Conservation (phyloP, 2,888 invertebrate genomes). For the Pristionchus fissidentatus region DNA sequence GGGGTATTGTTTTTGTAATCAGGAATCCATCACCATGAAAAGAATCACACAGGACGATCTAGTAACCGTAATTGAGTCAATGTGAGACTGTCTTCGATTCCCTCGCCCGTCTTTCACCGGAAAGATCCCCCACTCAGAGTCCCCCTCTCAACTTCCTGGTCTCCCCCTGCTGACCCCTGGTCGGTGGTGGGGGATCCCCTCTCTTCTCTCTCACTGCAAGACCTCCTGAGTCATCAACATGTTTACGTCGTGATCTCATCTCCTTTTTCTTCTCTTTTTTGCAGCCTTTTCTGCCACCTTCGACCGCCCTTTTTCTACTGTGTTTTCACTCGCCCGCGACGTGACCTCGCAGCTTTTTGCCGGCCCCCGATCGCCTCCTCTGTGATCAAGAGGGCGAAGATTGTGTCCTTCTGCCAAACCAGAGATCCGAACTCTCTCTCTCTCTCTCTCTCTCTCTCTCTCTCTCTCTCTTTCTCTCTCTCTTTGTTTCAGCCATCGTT, state of each 20-base stretch:
- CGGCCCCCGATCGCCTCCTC: neutral
- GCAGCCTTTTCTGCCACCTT: neutral
- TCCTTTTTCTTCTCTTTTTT: neutral
- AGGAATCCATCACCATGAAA: too few relatives aligned
- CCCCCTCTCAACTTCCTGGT: too few relatives aligned
- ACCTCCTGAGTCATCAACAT: constrained; percentile 12
- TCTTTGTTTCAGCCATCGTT: neutral
- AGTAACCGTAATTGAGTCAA: too few relatives aligned
- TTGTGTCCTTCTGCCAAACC: constrained; percentile 24
- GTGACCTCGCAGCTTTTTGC: constrained; percentile 14
- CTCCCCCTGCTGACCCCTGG: neutral
- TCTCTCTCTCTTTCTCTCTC: neutral
- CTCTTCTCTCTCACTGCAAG: neutral
- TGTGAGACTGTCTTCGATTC: too few relatives aligned
- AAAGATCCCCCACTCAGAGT: too few relatives aligned
- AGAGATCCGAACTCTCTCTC: constrained; percentile 4
- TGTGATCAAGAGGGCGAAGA: neutral
- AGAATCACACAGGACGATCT: too few relatives aligned
- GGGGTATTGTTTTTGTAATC: too few relatives aligned
- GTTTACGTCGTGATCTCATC: neutral
- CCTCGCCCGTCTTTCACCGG: too few relatives aligned
- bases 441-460: neutral
- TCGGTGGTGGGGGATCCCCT: too few relatives aligned
- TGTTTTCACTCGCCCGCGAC: constrained; percentile 20
- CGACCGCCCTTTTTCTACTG: neutral